A percentile compares a stretch with the other conserved stretches of the same genome.
These are phyloP conservation scores for Dyspetes luteomarginatus DNA, from an alignment of 2,888 invertebrate species.

Conservation along the genomic window DNA sequence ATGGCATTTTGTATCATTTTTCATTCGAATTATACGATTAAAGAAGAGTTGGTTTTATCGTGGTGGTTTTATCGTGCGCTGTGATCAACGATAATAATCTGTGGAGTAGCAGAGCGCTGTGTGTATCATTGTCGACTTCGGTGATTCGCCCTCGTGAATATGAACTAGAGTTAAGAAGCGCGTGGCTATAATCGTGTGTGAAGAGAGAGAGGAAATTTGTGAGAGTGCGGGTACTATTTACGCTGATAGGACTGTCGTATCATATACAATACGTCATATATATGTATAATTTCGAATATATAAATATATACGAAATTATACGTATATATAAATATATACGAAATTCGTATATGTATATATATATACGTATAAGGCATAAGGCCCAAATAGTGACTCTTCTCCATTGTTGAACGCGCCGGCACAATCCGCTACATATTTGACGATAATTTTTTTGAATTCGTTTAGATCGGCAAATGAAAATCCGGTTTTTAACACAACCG, in stretches of 20 bases:
- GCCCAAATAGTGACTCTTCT: too few species aligned
- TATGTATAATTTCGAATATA: background rate
- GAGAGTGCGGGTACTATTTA: slow-evolving; percentile 18
- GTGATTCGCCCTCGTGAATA: slow-evolving; percentile 44
- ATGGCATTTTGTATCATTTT: too few species aligned
- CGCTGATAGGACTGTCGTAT: slow-evolving; percentile 19
- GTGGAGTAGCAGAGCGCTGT: slow-evolving; percentile 43
- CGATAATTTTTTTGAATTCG: too few species aligned
- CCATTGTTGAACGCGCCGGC: too few species aligned
- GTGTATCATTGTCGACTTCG: slow-evolving; percentile 37
- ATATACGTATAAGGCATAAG: too few species aligned
- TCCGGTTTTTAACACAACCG: too few species aligned
- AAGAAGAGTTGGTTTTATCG: slow-evolving; percentile 20
- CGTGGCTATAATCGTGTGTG: slow-evolving; percentile 58
- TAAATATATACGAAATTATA: background rate
- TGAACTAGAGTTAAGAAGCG: slow-evolving; percentile 33
- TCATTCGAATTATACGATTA: slow-evolving; percentile 24
- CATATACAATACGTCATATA: too few species aligned
- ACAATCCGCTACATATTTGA: too few species aligned
- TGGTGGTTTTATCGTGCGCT: slow-evolving; percentile 36
- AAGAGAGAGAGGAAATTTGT: slow-evolving; percentile 22
- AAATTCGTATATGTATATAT: too few species aligned
- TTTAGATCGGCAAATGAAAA: too few species aligned
- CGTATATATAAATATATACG: too few species aligned
- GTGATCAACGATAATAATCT: slow-evolving; percentile 56